Conservation (phyloP, 2,888 invertebrate species). For the Limnephilus rhombicus region DNA sequence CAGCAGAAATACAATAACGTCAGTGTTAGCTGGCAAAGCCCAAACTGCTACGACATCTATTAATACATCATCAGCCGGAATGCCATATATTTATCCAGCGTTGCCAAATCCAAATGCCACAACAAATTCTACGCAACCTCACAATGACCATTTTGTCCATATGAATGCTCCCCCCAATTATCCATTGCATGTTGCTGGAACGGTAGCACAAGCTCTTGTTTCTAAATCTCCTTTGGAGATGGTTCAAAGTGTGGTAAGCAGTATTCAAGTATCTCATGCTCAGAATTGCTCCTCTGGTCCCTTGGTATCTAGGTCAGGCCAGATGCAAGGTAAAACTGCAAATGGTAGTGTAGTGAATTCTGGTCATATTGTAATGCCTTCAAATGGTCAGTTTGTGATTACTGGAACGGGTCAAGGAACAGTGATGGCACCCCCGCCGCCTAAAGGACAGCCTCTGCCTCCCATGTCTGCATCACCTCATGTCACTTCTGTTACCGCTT, state of each 20-base stretch:
- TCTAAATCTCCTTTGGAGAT: slow-evolving; percentile 84
- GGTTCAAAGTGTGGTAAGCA: slow-evolving; percentile 87
- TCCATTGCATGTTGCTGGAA: slow-evolving; percentile 75
- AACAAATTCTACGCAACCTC: slow-evolving; percentile 38
- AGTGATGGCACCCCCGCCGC: slow-evolving; percentile 83
- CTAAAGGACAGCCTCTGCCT: slow-evolving; percentile 76
- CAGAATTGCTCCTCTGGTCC: slow-evolving; percentile 69
- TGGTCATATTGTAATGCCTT: slow-evolving; percentile 86
- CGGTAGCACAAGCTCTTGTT: slow-evolving; percentile 77
- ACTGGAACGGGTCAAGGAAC: slow-evolving; percentile 78
- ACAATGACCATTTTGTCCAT: slow-evolving; percentile 58
- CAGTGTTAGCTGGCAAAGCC: slow-evolving; percentile 86
- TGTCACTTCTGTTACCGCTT: slow-evolving; percentile 81
- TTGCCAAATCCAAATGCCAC: slow-evolving; percentile 47
- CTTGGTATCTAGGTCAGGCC: slow-evolving; percentile 67
- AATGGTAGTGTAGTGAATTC: slow-evolving; percentile 76
- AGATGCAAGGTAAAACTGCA: slow-evolving; percentile 58
- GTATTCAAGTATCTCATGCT: slow-evolving; percentile 79
- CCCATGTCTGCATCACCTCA: slow-evolving; percentile 81
- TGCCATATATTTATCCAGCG: slow-evolving; percentile 62
- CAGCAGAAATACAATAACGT: slow-evolving; percentile 89
- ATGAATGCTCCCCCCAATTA: slow-evolving; percentile 75
- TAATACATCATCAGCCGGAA: slow-evolving; percentile 76
- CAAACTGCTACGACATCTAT: slow-evolving; percentile 88
- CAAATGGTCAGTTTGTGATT: slow-evolving; percentile 86